Conservation (phyloP, 2,113 vertebrate genomes). For the Glaucomys volans region DNA sequence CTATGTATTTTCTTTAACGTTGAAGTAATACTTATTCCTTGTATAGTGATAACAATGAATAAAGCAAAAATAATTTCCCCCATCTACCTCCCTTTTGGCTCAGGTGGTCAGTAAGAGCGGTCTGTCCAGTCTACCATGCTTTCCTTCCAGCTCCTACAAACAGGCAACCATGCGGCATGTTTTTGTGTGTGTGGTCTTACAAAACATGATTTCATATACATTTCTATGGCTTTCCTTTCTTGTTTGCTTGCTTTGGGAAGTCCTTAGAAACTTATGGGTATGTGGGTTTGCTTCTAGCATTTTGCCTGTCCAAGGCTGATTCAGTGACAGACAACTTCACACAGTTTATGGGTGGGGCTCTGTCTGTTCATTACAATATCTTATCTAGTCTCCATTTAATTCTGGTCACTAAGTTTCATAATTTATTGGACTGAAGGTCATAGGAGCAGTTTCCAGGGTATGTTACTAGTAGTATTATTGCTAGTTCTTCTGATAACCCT, state of each 20-base stretch:
- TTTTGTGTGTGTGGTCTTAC: background rate
- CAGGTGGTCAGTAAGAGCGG: background rate
- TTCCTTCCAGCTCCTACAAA: background rate
- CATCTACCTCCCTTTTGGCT: background rate
- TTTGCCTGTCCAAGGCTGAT: background rate
- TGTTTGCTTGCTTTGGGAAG: background rate
- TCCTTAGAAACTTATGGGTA: background rate
- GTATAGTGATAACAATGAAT: too few species aligned
- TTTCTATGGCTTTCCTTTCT: background rate
- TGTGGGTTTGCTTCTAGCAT: background rate
- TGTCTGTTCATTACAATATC: background rate
- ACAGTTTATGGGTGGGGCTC: background rate
- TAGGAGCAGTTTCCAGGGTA: background rate
- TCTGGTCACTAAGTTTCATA: background rate
- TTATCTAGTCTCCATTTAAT: background rate
- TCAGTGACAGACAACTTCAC: background rate
- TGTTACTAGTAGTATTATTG: background rate
- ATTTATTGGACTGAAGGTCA: background rate
- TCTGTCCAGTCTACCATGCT: background rate
- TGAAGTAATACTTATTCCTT: background rate
- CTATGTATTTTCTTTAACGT: background rate
- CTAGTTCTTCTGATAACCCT: background rate
- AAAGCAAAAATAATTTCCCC: background rate
- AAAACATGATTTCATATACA: background rate
- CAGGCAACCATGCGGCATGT: accelerated